Conservation (phyloP, 2,888 invertebrate species). For the Xylocampa areola region DNA sequence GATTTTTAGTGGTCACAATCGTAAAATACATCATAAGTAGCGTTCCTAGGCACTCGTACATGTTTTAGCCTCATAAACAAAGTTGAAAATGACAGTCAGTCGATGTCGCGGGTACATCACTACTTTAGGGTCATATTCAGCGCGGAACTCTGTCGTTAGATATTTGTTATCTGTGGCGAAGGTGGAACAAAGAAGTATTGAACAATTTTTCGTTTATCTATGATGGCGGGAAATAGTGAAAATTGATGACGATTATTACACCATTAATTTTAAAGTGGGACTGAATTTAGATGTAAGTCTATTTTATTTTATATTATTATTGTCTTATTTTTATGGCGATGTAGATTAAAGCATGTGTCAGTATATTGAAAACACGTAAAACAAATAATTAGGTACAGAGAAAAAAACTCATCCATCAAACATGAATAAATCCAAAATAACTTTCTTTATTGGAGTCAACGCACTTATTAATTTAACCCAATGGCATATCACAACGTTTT, state of each 20-base stretch:
- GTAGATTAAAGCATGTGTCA: slow-evolving; percentile 28
- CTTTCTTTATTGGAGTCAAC: too few species aligned
- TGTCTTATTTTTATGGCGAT: slow-evolving; percentile 57
- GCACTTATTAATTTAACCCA: too few species aligned
- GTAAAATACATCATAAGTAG: slow-evolving; percentile 88
- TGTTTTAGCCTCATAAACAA: slow-evolving; percentile 80
- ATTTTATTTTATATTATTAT: slow-evolving; percentile 58
- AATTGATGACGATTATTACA: slow-evolving; percentile 43
- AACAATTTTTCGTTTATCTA: slow-evolving; percentile 34
- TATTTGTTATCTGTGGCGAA: slow-evolving; percentile 52
- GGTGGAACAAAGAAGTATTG: slow-evolving; percentile 56
- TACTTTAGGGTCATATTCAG: slow-evolving; percentile 63
- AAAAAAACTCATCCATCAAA: too few species aligned
- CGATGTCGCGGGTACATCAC: slow-evolving; percentile 72
- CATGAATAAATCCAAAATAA: too few species aligned
- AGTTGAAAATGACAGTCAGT: slow-evolving; percentile 74
- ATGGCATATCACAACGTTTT: too few species aligned
- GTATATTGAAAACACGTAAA: background rate
- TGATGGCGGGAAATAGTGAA: slow-evolving; percentile 42
- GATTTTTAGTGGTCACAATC: slow-evolving; percentile 84
- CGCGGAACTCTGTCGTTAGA: slow-evolving; percentile 62
- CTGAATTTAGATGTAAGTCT: slow-evolving; percentile 42
- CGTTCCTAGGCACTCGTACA: slow-evolving; percentile 87
- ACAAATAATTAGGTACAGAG: too few species aligned
- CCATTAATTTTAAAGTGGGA: slow-evolving; percentile 38